Evolutionary conservation across 2,797 vertebrate species (phyloP).

Genomic region (Cheirogaleus major): DNA sequence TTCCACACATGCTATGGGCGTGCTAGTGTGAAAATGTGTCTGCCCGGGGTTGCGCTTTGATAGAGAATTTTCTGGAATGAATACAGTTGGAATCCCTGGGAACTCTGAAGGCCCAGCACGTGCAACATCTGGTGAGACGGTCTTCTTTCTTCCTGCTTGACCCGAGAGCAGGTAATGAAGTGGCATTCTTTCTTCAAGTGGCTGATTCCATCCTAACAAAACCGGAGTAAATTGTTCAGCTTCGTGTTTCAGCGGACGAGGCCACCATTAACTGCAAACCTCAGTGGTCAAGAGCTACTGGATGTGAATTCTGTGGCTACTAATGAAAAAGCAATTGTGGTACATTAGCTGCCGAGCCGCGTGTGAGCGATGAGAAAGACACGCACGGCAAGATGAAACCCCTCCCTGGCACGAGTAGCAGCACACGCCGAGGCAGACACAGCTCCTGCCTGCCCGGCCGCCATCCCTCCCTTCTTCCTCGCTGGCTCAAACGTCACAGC

Average conservation of each 20-base stretch:
- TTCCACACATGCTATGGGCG: slow-evolving; percentile 57
- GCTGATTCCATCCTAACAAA: not conserved
- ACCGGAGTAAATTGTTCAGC: not conserved
- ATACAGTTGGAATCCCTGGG: not conserved
- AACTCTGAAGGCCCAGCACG: not conserved
- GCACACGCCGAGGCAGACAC: not conserved
- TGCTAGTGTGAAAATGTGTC: slow-evolving; percentile 61
- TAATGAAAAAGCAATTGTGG: slow-evolving; percentile 44
- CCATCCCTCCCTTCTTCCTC: not conserved
- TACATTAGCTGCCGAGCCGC: not conserved
- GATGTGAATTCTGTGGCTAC: slow-evolving; percentile 16
- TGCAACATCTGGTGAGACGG: not conserved
- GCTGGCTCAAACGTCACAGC: not conserved
- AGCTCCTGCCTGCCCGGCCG: not conserved
- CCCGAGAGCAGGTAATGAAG: not conserved
- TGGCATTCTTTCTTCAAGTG: not conserved
- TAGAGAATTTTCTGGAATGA: slow-evolving; percentile 56
- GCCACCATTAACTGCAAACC: slow-evolving; percentile 40
- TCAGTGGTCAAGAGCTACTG: slow-evolving; percentile 29
- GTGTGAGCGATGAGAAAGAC: not conserved
- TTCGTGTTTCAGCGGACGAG: not conserved
- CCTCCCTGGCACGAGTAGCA: not conserved
- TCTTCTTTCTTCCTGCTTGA: not conserved
- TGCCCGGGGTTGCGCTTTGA: slow-evolving; percentile 60
- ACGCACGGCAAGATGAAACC: accelerated